Base-by-base conservation (phyloP, 2,113 vertebrate species). In the Setophaga coronata region DNA sequence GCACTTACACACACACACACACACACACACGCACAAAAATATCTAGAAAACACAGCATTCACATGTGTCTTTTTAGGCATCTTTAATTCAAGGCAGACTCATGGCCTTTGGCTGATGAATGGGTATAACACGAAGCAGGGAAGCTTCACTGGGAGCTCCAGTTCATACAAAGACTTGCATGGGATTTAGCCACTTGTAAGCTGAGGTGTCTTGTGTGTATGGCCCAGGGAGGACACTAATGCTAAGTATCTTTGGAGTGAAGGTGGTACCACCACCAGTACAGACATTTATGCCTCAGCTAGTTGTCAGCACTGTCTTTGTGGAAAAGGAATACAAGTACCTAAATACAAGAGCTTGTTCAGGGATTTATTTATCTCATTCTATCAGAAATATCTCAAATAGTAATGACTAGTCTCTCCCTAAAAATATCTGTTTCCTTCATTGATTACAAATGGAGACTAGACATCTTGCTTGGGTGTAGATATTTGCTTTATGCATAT, bases 201-300 rank as follows among this genome's bases (percentile, higher is more conserved):
- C 17, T 82, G n/a, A 34, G 12, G 5, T 83, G 48, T 51, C 57
- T 65, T 29, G 6, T 60, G 42, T 38, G 6, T 34, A 3, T 20
- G 20, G 33, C 54, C 31, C 38, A 72, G 40, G 26, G 48, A 73
- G 14, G 26, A 42, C 47, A 50, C 12, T 18, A 34, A 23, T 42
- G 23, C 20, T 60, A 23, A 62, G 6, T 40, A 19, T 43, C 28
- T n/a, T 90, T 14, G 19, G 8, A 64, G 5, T 13, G 6, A 72
- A 62, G 18, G 12, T 31, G 38, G 4, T 11, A 43, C 10, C 6
- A 16, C 9, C 1, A 0, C 7, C 31, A 31, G 4, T 23, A 57
- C 1, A 54, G 28, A 28, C 6, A 16, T 77, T 86, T 83, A 45
- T 1, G 0, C 12, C 28, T 34, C 29, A 58, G 33, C 23, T 77